These are phyloP conservation scores for Deroptyus accipitrinus DNA, from an alignment of 2,113 vertebrate species.

Conservation along the genomic window DNA sequence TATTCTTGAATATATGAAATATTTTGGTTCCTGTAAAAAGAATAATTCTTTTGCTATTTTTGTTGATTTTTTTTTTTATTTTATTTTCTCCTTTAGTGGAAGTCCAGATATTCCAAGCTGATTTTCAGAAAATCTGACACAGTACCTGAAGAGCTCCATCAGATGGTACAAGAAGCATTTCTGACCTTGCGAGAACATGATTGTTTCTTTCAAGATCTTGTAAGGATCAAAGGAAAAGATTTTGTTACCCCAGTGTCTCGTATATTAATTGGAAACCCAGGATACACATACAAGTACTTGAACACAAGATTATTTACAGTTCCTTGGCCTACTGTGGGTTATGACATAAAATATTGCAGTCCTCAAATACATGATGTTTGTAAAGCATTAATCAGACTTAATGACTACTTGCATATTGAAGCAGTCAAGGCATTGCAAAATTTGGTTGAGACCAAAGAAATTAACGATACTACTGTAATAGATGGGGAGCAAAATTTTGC, in stretches of 20 bases:
- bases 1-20: neutral
- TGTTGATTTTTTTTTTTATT: neutral
- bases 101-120: constrained; percentile 89
- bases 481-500: constrained; percentile 33
- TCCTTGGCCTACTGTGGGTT: constrained; percentile 85
- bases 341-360: constrained; percentile 77
- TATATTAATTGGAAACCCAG: constrained; percentile 88
- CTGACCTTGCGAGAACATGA: constrained; percentile 76
- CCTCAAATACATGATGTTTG: constrained; percentile 83
- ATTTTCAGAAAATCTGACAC: constrained; percentile 79
- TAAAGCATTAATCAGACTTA: constrained; percentile 88
- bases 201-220: constrained; percentile 90
- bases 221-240: constrained; percentile 90
- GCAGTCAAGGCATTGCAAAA: constrained; percentile 65
- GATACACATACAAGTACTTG: constrained; percentile 93
- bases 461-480: neutral
- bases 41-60: neutral
- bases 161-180: constrained; percentile 83
- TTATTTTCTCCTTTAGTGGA: constrained; percentile 82
- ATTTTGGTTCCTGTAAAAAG: neutral
- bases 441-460: constrained; percentile 40
- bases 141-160: constrained; percentile 82
- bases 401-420: constrained; percentile 83
- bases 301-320: constrained; percentile 94
- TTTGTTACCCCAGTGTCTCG: constrained; percentile 90